phyloP scores from a whole-genome alignment of 2,113 vertebrate genomes.

The Psilopogon haemacephalus region DNA sequence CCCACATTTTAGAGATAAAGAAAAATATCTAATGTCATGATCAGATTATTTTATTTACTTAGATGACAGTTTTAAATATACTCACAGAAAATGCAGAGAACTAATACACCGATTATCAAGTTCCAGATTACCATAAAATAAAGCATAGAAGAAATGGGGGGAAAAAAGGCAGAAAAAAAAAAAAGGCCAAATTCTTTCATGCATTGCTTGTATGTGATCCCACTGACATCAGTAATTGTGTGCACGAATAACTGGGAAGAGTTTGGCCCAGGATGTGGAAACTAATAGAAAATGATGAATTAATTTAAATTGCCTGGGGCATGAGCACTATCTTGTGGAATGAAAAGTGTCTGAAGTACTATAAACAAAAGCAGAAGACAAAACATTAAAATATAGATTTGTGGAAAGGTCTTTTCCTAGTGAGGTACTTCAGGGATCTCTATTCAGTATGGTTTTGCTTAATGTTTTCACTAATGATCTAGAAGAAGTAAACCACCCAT shows the following conservation, averaged over 20 bases:
- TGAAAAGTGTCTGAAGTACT: slow-evolving; percentile 31
- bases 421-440: neutral
- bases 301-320: slow-evolving; percentile 45
- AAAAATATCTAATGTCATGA: neutral
- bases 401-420: neutral
- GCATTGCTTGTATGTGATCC: neutral
- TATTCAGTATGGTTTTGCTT: slow-evolving; percentile 6
- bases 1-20: neutral
- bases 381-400: slow-evolving; percentile 9
- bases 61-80: neutral
- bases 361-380: slow-evolving; percentile 47
- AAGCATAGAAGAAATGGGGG: neutral
- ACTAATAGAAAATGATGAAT: slow-evolving; percentile 33
- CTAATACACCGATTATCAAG: neutral
- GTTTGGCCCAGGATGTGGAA: slow-evolving; percentile 21
- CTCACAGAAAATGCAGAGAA: neutral
- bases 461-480: neutral
- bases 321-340: slow-evolving; percentile 23
- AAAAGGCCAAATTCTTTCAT: neutral
- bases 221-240: neutral
- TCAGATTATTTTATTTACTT: neutral
- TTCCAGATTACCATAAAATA: neutral
- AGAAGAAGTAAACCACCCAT: neutral
- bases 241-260: neutral
- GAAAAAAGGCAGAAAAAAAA: neutral